phyloP scores from a whole-genome alignment of 2,797 vertebrate species.

The Mastacembelus armatus region DNA sequence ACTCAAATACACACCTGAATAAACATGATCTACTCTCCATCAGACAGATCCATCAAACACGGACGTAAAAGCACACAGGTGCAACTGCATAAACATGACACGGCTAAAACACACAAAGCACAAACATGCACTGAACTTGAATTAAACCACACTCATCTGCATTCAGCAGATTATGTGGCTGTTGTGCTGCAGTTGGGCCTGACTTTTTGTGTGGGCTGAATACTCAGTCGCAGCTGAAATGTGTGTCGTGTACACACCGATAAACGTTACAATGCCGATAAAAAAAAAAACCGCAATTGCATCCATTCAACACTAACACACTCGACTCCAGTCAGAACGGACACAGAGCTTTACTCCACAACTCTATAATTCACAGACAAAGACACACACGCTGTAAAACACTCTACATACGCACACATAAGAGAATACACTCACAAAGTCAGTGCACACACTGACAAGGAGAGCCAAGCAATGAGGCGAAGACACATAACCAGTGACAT shows the following conservation, averaged over 20 bases:
- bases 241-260: conserved; percentile 33
- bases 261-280: conserved; percentile 44
- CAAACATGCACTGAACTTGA: background rate
- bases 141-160: conserved; percentile 16
- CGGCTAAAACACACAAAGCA: conserved; percentile 1
- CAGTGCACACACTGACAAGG: conserved; percentile 2
- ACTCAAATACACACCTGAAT: conserved; percentile 42
- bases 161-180: conserved; percentile 27
- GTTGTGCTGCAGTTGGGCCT: background rate
- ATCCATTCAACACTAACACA: background rate
- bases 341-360: background rate
- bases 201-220: background rate
- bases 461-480: conserved; percentile 1
- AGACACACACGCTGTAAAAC: background rate
- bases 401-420: background rate
- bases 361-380: conserved; percentile 1
- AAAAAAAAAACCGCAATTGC: conserved; percentile 23
- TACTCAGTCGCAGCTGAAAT: conserved; percentile 3
- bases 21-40: conserved; percentile 45
- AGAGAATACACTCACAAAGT: background rate
- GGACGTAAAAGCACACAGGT: conserved; percentile 20
- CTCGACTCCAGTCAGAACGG: background rate
- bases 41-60: conserved; percentile 17
- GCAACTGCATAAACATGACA: conserved; percentile 37
- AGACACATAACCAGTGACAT: conserved; percentile 14